Conservation (phyloP, 1,140 invertebrate genomes). For the Carposina sasakii region DNA sequence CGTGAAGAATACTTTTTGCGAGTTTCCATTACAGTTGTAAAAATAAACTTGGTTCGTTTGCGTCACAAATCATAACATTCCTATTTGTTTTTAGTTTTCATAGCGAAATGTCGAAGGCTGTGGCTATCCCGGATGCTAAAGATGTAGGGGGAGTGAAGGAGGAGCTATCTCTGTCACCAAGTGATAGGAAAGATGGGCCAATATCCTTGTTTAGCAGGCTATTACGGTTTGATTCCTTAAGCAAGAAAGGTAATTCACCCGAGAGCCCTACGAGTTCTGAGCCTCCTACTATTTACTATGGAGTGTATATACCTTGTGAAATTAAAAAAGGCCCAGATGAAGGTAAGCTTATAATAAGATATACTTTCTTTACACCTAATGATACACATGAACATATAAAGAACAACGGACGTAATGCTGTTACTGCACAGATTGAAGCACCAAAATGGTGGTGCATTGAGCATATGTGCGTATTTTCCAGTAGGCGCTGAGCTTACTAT, state of each 20-base stretch:
- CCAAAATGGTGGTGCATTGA: too few relatives aligned
- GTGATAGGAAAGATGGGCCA: conserved; percentile 55
- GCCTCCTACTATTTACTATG: conserved; percentile 56
- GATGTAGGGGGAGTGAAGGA: conserved; percentile 54
- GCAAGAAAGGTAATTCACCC: conserved; percentile 36
- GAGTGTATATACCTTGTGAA: conserved; percentile 70
- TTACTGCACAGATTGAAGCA: too few relatives aligned
- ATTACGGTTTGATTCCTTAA: conserved; percentile 44
- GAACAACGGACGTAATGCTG: too few relatives aligned
- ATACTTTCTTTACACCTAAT: too few relatives aligned
- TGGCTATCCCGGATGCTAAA: conserved; percentile 56
- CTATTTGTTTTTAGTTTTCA: conserved; percentile 65
- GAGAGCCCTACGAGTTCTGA: conserved; percentile 45
- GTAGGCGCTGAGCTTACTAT: too few relatives aligned
- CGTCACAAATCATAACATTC: conserved; percentile 64
- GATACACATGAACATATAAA: too few relatives aligned
- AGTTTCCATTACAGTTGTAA: conserved; percentile 23
- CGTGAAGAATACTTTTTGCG: too few relatives aligned
- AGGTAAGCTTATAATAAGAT: too few relatives aligned
- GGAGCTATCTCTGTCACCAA: conserved; percentile 50
- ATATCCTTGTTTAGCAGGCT: conserved; percentile 56
- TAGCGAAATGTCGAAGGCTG: conserved; percentile 62
- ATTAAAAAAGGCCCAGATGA: conserved; percentile 67
- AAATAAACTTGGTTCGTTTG: conserved; percentile 55
- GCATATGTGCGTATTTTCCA: too few relatives aligned